Evolutionary conservation across 2,888 invertebrate species (phyloP), one percentile per base, ranked within the genome.

Genomic region (Philopedon plagiatum): DNA sequence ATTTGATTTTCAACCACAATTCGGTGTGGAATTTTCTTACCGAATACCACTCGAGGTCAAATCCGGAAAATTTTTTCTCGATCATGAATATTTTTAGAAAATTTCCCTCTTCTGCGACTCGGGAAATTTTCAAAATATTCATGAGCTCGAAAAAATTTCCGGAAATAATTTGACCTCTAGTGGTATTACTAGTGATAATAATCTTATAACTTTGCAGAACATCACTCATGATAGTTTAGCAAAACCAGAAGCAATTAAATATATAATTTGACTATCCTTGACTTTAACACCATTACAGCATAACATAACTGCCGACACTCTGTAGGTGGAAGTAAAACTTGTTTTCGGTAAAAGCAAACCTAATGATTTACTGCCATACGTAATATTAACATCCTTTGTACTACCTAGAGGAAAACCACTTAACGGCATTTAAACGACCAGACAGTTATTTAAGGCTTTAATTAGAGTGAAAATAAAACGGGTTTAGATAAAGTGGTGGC

Each of bases 261-360:
- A n/a, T n/a, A n/a, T 49, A n/a, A 23, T 49, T 23, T 49, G 9
- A n/a, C 23, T 23, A n/a, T n/a, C 49, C 49, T 49, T 49, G 49
- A 23, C 23, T 49, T 49, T 49, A 49, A 23, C 21, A 49, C 23
- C n/a, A n/a, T 23, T 5, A 49, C 11, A 23, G 23, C 23, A 23
- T 11, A n/a, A 23, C n/a, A 23, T 23, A 23, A 49, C 49, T 49
- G 18, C 23, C 49, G 23, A 5, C 23, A 18, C 49, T 49, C 5
- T 21, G 49, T 21, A n/a, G 23, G n/a, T 18, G 15, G 41, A 19
- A 44, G 41, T 34, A 44, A 60, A 60, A 60, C 60, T 8, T 29
- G 60, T 60, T 44, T 60, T 13, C 29, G 18, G 44, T 41, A 44
- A 44, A 60, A 60, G 44, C 34, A 44, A 60, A 39, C 44, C 44